Percentiles rank a stretch among this genome's conserved stretches.
These are phyloP conservation scores for Pyrgilauda ruficollis DNA, from an alignment of 2,113 vertebrate genomes.

Conservation along the genomic window DNA sequence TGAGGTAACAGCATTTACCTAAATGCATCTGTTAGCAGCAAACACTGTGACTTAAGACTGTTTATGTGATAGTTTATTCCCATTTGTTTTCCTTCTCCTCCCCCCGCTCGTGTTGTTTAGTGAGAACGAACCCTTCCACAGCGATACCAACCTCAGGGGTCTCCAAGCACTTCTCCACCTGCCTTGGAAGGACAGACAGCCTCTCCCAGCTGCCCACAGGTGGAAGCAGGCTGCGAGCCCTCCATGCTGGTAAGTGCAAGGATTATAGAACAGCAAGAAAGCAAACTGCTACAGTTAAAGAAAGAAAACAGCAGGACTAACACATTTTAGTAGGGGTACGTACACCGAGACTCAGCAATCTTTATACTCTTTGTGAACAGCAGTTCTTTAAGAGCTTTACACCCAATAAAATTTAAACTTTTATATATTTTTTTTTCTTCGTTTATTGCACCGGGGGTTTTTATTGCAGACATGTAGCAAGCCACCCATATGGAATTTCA, in stretches of 20 bases:
- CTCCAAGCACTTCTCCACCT: background rate
- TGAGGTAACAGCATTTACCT: conserved; percentile 80
- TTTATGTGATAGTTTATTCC: conserved; percentile 58
- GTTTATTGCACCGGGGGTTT: conserved; percentile 61
- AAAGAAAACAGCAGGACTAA: conserved; percentile 60
- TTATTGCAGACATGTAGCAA: conserved; percentile 72
- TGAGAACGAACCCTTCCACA: background rate
- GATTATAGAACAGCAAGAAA: conserved; percentile 50
- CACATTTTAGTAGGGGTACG: background rate
- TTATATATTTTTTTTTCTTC: conserved; percentile 70
- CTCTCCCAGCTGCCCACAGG: conserved; percentile 13
- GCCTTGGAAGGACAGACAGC: background rate
- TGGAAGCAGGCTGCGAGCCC: background rate
- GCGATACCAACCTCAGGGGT: background rate
- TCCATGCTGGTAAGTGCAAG: background rate
- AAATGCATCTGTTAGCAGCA: conserved; percentile 78
- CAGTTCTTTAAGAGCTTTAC: conserved; percentile 76
- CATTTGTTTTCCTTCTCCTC: conserved; percentile 25
- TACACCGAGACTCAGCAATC: conserved; percentile 29
- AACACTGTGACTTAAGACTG: conserved; percentile 62
- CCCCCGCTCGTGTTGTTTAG: background rate
- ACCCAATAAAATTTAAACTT: conserved; percentile 78
- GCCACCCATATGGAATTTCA: conserved; percentile 68
- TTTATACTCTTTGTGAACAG: conserved; percentile 56
- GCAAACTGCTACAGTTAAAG: conserved; percentile 4